These are phyloP conservation scores for Parnassius glacialis DNA, from an alignment of 2,888 invertebrate species.

Conservation along the genomic window DNA sequence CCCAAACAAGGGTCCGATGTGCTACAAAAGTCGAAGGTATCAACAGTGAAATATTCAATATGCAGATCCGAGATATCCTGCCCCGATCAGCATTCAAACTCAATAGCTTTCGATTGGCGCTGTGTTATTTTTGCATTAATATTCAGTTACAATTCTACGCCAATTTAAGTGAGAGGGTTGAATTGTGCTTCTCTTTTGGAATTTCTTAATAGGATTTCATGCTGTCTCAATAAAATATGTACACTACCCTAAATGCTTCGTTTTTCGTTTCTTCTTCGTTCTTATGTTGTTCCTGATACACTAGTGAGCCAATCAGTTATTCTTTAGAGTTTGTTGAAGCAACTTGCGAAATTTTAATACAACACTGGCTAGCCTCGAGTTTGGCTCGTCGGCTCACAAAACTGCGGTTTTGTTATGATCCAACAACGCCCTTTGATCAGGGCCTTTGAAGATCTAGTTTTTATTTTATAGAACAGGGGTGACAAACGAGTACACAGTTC, in stretches of 20 bases:
- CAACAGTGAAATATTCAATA: constrained; percentile 20
- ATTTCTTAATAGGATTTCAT: background rate
- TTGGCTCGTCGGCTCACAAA: no score
- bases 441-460: no score
- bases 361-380: no score
- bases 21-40: constrained; percentile 4
- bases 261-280: no score
- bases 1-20: constrained; percentile 13
- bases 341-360: no score
- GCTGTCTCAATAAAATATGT: background rate
- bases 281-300: no score
- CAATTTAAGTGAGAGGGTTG: constrained; percentile 14
- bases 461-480: no score
- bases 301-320: no score
- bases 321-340: no score
- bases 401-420: no score
- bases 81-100: constrained; percentile 20
- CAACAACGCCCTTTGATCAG: no score
- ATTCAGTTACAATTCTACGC: constrained; percentile 16
- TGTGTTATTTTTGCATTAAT: constrained; percentile 18
- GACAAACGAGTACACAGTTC: no score
- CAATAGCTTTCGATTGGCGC: constrained; percentile 4
- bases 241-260: background rate
- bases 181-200: background rate
- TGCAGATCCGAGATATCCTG: constrained; percentile 24